Percentiles rank a stretch among this genome's conserved stretches.
These are phyloP conservation scores for Xenotilapia longispinis DNA, from an alignment of 2,113 vertebrate genomes.

Conservation along the genomic window DNA sequence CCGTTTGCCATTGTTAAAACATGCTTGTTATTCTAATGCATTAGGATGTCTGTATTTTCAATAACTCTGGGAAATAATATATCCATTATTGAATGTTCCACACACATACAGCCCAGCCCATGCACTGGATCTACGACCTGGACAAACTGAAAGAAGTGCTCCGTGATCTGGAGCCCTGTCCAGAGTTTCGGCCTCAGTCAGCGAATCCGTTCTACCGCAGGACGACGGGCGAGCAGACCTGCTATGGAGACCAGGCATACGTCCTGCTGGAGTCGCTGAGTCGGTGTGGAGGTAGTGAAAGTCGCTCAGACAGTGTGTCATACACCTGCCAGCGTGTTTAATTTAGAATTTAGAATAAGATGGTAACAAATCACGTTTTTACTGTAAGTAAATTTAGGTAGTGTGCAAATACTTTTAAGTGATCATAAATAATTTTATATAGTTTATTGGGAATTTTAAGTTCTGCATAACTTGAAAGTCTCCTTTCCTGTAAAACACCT, in stretches of 20 bases:
- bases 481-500: background rate
- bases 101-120: constrained; percentile 61
- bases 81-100: background rate
- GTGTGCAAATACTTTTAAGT: background rate
- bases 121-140: constrained; percentile 69
- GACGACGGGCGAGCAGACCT: constrained; percentile 62
- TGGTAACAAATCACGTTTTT: background rate
- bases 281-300: constrained; percentile 56
- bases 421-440: background rate
- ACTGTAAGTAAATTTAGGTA: background rate
- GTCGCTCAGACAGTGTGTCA: background rate
- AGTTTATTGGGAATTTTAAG: background rate
- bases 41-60: background rate
- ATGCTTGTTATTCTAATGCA: background rate
- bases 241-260: constrained; percentile 70
- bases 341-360: background rate
- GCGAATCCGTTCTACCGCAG: constrained; percentile 66
- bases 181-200: constrained; percentile 65
- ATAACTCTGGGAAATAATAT: background rate
- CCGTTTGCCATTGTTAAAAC: background rate
- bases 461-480: background rate
- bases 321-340: background rate
- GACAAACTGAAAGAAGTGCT: constrained; percentile 53
- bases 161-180: constrained; percentile 52
- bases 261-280: constrained; percentile 65